Percentiles rank a stretch among this genome's conserved stretches.
Conservation (phyloP, 2,113 vertebrate genomes). For the Tragulus kanchil region DNA sequence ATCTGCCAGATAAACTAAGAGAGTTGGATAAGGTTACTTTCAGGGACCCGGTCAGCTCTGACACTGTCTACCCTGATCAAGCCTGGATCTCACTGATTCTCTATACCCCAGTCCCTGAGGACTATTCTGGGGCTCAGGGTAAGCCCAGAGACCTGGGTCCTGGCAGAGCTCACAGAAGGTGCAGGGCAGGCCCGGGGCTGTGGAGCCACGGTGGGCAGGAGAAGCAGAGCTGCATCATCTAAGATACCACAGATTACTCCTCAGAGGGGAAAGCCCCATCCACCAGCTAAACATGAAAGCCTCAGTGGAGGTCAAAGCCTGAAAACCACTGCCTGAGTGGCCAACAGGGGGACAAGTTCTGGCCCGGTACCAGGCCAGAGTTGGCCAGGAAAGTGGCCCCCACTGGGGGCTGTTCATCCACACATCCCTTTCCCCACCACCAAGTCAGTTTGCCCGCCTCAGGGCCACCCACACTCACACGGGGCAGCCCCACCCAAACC, state of each 20-base stretch:
- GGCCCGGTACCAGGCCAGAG: not conserved
- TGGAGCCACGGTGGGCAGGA: not conserved
- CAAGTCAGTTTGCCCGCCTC: not conserved
- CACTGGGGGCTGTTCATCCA: not conserved
- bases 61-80: not conserved
- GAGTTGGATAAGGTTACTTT: not conserved
- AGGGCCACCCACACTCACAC: not conserved
- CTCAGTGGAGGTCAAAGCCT: conserved; percentile 54
- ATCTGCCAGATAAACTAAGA: conserved; percentile 19
- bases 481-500: not conserved
- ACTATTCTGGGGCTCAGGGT: not conserved
- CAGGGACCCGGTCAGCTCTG: not conserved
- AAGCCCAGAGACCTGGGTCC: not conserved
- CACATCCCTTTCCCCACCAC: not conserved
- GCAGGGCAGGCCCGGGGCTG: not conserved
- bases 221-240: not conserved
- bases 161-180: not conserved
- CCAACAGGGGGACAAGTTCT: not conserved
- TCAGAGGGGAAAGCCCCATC: conserved; percentile 52
- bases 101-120: not conserved
- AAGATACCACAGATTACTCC: conserved; percentile 40
- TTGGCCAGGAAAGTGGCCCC: conserved; percentile 14
- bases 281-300: not conserved
- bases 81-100: not conserved
- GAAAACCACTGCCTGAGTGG: not conserved